Evolutionary conservation across 1,140 invertebrate genomes (phyloP).

Genomic region (Helicoverpa zea): DNA sequence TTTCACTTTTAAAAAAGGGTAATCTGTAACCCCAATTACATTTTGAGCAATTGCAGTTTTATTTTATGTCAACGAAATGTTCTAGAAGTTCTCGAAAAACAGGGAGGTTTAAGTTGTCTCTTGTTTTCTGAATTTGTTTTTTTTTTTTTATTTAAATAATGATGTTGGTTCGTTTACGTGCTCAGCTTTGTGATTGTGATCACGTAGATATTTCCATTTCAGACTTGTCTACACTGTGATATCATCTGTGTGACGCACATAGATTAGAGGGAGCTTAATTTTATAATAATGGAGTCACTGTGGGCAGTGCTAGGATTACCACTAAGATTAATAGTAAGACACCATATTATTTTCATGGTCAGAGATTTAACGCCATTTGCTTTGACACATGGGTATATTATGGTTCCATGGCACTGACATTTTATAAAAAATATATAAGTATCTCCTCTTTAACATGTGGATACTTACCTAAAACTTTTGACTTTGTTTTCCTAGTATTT

Average conservation of each 20-base stretch:
- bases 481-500: too few relatives aligned
- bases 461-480: too few relatives aligned
- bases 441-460: too few relatives aligned
- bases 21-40: not conserved
- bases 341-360: slow-evolving; percentile 6
- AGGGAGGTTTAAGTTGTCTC: not conserved
- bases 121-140: not conserved
- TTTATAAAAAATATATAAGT: too few relatives aligned
- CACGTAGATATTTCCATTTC: slow-evolving; percentile 47
- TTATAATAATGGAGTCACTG: slow-evolving; percentile 29
- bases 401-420: not conserved
- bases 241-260: slow-evolving; percentile 45
- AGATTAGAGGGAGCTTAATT: slow-evolving; percentile 37
- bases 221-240: slow-evolving; percentile 45
- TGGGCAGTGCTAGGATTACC: slow-evolving; percentile 20
- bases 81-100: not conserved
- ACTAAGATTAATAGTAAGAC: slow-evolving; percentile 7
- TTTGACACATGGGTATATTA: not conserved
- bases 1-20: slow-evolving; percentile 26
- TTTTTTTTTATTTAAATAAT: slow-evolving; percentile 37
- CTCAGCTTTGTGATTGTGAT: slow-evolving; percentile 33
- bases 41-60: not conserved
- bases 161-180: slow-evolving; percentile 15
- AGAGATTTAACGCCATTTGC: not conserved
- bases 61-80: not conserved